Evolutionary conservation across 1,140 invertebrate species (phyloP).

Genomic region (Microplitis mediator): DNA sequence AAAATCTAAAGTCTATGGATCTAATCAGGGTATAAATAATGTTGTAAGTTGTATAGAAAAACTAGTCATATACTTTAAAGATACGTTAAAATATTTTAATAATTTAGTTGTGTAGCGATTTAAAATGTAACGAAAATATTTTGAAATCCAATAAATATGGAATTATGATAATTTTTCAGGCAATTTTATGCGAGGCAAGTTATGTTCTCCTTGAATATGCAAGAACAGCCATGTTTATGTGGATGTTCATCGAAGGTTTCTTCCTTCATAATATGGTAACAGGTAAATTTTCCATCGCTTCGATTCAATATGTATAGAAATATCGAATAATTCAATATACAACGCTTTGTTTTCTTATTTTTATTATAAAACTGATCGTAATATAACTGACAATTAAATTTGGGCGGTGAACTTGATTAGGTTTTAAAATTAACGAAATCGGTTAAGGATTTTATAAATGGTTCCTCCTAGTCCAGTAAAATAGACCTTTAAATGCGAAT

Average conservation of each 20-base stretch:
- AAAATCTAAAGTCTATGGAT: constrained; percentile 43
- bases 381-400: too few species aligned
- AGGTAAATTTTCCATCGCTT: constrained; percentile 46
- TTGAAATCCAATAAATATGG: background rate
- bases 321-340: background rate
- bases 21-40: constrained; percentile 72
- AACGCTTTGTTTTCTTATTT: background rate
- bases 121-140: background rate
- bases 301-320: background rate
- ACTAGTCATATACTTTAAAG: constrained; percentile 1
- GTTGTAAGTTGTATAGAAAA: constrained; percentile 67
- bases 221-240: constrained; percentile 89
- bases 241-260: constrained; percentile 93
- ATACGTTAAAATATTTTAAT: background rate
- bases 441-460: too few species aligned
- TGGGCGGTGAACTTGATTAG: too few species aligned
- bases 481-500: too few species aligned
- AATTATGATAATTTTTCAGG: constrained; percentile 61
- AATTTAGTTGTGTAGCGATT: too few species aligned
- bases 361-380: background rate
- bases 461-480: too few species aligned
- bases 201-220: constrained; percentile 86
- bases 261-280: constrained; percentile 87
- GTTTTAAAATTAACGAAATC: too few species aligned
- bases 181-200: constrained; percentile 77